Base-by-base conservation (phyloP, 2,113 vertebrate genomes). In the Hypocryptadius cinnamomeus region DNA sequence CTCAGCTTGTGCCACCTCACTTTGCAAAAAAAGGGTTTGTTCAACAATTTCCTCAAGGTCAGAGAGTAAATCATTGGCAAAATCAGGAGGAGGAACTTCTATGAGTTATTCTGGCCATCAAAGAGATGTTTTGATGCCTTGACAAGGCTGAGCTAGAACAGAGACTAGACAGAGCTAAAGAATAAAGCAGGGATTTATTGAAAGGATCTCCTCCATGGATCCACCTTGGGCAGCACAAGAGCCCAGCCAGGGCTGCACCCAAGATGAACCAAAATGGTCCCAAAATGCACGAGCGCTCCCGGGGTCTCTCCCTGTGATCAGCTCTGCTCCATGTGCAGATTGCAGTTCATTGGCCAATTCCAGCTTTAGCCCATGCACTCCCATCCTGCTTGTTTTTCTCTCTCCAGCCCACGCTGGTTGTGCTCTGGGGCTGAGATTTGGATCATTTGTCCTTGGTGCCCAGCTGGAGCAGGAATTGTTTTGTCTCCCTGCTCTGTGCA, bases 11-110 rank as follows among this genome's bases (percentile, higher is more conserved):
- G 85, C 33, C 56, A 60, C 35, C 40, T 77, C 44, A 22, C 24
- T 90, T 60, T 37, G 31, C 48, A 87, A 42, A 50, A 70, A 70
- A 83, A 85, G 11, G 28, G 17, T 82, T 91, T 89, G 45, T 42
- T 91, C 59, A 77, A 80, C 81, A 65, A 9, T 74, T 87, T 78
- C 48, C 27, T 78, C 74, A 91, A 93, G 64, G 87, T 73, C 68
- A 65, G 30, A 15, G 30, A 59, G 42, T 10, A 69, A 82, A 65
- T 59, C 18, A 1, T 30, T 9, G 39, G n/a, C 54, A 96, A 76
- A 80, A 85, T 66, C 9, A 42, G 72, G 33, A 83, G 68, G 33
- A 81, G 25, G 54, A 91, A 8, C 27, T 47, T 13, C 66, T 85
- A 37, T 60, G 93, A 79, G 28, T 95, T 70, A 53, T 28, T 42